Evolutionary conservation across 2,797 vertebrate genomes (phyloP), one percentile per base, ranked within the genome.

Genomic region (Crocidura indochinensis): DNA sequence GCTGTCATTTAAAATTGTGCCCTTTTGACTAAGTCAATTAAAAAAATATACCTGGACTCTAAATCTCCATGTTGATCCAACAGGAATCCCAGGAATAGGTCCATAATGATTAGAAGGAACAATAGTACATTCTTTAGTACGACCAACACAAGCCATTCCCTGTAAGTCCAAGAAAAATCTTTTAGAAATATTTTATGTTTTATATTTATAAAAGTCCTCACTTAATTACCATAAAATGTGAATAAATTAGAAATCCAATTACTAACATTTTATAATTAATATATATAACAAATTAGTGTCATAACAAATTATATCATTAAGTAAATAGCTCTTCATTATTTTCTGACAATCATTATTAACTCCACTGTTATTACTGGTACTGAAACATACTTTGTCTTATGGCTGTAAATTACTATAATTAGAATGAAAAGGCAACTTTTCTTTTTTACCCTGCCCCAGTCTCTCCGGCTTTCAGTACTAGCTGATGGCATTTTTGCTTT

Each of bases 401-500:
- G 24, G 31, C 81, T 71, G 75, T 72, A 64, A 90, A 75, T 9
- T 9, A 72, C 47, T 92, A 19, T 80, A 92, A 81, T 9, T 69
- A 67, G 31, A 38, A n/a, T 80, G 12, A 85, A 88, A 78, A 87
- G 15, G 22, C 49, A 51, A 68, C 64, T 78, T 60, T 84, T 77
- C 47, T 78, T 92, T 47, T 78, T 97, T 98, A 99, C 99, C 99
- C 99, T 99, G 97, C 99, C 99, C 99, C 99, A 99, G 98, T 99
- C 99, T 95, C 99, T 98, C 96, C 99, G 99, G 98, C 99, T 99
- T 97, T 99, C 99, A 14, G 99, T 99, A 94, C 98, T 99, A 82
- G 99, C 99, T 82, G 99, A 99, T 84, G 99, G 99, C 99, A 99
- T 99, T 98, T 99, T 99, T 96, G 99, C 98, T 98, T 99, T 99